Conservation (phyloP, 2,888 invertebrate genomes). For the Tuta absoluta region DNA sequence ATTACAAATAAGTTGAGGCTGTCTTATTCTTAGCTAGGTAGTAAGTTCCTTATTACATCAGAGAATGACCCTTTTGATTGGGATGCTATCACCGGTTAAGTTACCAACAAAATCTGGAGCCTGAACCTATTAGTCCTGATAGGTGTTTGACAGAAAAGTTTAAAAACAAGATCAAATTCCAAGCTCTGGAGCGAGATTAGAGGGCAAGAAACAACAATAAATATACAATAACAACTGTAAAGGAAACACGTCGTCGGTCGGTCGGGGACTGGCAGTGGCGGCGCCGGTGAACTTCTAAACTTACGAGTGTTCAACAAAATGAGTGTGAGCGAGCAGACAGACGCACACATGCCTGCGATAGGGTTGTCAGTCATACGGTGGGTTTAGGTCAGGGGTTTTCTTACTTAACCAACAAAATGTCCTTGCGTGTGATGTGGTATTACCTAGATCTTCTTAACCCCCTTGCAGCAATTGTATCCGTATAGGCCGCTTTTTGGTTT, state of each 20-base stretch:
- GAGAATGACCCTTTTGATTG: too few relatives aligned
- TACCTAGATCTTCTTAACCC: too few relatives aligned
- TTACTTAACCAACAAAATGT: too few relatives aligned
- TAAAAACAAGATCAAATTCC: background rate
- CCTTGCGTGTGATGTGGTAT: too few relatives aligned
- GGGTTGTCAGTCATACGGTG: too few relatives aligned
- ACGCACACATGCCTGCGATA: slow-evolving; percentile 38
- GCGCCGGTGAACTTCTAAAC: slow-evolving; percentile 56
- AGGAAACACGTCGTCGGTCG: slow-evolving; percentile 57
- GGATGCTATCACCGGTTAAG: too few relatives aligned
- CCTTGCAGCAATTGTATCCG: too few relatives aligned
- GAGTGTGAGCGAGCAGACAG: slow-evolving; percentile 40
- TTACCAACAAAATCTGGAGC: too few relatives aligned
- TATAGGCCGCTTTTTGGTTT: too few relatives aligned
- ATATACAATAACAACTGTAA: slow-evolving; percentile 63
- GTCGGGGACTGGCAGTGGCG: slow-evolving; percentile 56
- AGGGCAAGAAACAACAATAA: slow-evolving; percentile 52
- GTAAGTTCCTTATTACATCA: background rate
- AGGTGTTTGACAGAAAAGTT: background rate
- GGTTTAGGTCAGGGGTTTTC: too few relatives aligned
- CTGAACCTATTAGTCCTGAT: background rate
- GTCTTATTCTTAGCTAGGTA: too few relatives aligned
- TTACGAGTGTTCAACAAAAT: slow-evolving; percentile 55
- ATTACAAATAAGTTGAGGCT: background rate
- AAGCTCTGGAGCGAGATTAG: slow-evolving; percentile 39